phyloP scores from a whole-genome alignment of 1,140 invertebrate species.

The Galendromus occidentalis region DNA sequence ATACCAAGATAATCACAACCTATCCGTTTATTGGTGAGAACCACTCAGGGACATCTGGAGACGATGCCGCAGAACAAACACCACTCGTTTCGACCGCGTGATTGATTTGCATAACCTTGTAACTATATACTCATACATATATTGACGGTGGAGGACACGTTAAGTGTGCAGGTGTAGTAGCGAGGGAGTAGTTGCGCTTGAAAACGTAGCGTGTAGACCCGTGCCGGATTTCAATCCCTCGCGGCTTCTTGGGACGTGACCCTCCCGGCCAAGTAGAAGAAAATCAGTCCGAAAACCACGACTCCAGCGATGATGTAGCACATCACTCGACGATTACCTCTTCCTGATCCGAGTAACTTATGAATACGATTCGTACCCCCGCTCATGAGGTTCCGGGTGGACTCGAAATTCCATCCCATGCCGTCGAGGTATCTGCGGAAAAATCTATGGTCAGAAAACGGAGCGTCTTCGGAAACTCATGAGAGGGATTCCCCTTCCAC shows the following conservation, averaged over 20 bases:
- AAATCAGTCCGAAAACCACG: conserved; percentile 25
- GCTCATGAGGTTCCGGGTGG: conserved; percentile 25
- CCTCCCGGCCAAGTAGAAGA: conserved; percentile 23
- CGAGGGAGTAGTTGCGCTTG: too few species aligned
- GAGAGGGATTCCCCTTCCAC: neutral
- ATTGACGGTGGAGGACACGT: too few species aligned
- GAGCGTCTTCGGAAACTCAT: neutral
- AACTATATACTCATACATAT: too few species aligned
- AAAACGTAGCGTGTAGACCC: too few species aligned
- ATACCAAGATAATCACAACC: too few species aligned
- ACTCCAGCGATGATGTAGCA: conserved; percentile 27
- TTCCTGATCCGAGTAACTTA: conserved; percentile 26
- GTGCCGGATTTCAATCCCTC: too few species aligned
- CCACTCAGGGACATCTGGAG: too few species aligned
- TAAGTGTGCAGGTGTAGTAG: too few species aligned
- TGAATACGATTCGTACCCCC: conserved; percentile 27
- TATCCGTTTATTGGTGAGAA: too few species aligned
- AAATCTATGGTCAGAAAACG: neutral
- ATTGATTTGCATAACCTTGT: too few species aligned
- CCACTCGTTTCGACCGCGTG: too few species aligned
- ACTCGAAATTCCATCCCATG: conserved; percentile 26
- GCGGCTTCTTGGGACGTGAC: neutral
- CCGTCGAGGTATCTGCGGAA: conserved; percentile 13
- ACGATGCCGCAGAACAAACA: too few species aligned
- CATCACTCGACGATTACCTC: conserved; percentile 27